A percentile compares a stretch with the other conserved stretches of the same genome.
phyloP scores from a whole-genome alignment of 64 coral and sea anemone species.

The Hydrozoanthus tunicans region DNA sequence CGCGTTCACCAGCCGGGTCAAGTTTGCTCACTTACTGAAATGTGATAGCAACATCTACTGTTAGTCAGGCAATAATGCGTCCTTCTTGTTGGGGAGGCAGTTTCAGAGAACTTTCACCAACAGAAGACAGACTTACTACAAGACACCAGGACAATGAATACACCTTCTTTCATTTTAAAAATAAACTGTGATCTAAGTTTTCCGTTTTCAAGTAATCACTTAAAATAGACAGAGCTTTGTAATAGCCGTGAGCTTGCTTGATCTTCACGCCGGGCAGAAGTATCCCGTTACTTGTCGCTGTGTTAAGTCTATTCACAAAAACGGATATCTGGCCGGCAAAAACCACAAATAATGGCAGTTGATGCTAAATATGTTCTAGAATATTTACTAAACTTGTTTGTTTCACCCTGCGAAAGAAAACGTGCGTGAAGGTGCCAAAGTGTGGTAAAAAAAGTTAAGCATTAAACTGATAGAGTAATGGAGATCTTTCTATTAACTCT shows the following conservation, averaged over 20 bases:
- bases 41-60: not conserved
- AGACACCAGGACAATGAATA: too few species aligned
- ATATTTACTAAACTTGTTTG: not conserved
- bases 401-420: not conserved
- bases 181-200: too few species aligned
- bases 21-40: not conserved
- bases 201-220: too few species aligned
- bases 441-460: not conserved
- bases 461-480: not conserved
- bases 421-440: not conserved
- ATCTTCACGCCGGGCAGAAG: not conserved
- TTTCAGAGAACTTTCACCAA: not conserved
- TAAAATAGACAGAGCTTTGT: too few species aligned
- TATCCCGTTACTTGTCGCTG: constrained; percentile 8
- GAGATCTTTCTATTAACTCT: too few species aligned
- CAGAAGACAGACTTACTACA: not conserved
- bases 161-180: too few species aligned
- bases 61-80: not conserved
- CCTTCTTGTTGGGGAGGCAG: not conserved
- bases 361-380: not conserved
- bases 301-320: constrained; percentile 19
- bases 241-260: too few species aligned
- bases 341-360: not conserved
- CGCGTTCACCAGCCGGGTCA: too few species aligned
- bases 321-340: not conserved